phyloP scores from a whole-genome alignment of 2,797 vertebrate genomes.

The Falco cherrug region DNA sequence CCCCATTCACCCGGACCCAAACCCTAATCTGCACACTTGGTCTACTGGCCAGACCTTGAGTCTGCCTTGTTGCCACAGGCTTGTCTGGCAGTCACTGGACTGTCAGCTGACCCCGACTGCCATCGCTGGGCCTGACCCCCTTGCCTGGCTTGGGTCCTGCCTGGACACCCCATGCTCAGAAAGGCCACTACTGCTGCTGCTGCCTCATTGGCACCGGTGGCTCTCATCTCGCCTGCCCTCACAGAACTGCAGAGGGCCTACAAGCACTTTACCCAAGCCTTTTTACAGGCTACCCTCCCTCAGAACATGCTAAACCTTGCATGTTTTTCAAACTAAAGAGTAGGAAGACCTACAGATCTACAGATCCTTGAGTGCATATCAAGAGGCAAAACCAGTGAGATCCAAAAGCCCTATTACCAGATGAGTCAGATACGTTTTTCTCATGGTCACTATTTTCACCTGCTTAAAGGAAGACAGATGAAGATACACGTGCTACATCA shows the following conservation, averaged over 20 bases:
- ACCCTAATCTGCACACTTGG: background rate
- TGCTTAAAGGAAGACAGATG: background rate
- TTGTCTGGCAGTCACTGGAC: rapidly evolving
- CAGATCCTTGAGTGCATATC: background rate
- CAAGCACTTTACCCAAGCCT: background rate
- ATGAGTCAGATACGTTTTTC: background rate
- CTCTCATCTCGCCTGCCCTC: background rate
- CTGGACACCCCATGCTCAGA: rapidly evolving
- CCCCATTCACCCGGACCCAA: background rate
- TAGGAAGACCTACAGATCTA: background rate
- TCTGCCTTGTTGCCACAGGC: background rate
- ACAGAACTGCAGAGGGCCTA: background rate
- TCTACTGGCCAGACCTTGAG: background rate
- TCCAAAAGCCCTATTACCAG: background rate
- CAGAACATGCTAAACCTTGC: background rate
- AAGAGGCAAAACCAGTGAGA: background rate
- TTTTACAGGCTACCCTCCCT: background rate
- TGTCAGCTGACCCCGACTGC: background rate
- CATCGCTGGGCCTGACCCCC: background rate
- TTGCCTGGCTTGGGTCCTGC: background rate
- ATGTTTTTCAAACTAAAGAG: background rate
- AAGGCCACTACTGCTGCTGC: background rate
- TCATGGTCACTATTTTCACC: background rate
- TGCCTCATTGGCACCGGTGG: rapidly evolving
- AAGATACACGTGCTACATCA: background rate